Conservation (phyloP, 2,797 vertebrate genomes). For the Acrossocheilus fasciatus region DNA sequence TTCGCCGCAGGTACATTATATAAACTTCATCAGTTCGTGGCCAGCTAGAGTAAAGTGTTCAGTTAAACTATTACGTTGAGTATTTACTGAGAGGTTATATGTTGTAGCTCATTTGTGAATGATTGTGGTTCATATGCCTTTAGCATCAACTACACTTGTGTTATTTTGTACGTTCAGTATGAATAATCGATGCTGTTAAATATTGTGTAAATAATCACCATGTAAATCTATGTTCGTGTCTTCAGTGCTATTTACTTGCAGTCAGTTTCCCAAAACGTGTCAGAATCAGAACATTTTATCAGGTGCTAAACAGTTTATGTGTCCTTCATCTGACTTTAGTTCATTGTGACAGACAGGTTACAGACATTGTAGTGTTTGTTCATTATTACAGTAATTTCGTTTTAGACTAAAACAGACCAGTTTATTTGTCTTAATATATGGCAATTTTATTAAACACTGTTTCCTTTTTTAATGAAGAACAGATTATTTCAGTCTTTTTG, state of each 20-base stretch:
- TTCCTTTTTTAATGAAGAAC: neutral
- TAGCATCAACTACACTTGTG: neutral
- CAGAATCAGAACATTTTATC: neutral
- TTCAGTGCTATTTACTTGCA: neutral
- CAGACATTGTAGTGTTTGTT: neutral
- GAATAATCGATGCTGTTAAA: neutral
- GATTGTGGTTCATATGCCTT: neutral
- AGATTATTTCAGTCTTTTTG: neutral
- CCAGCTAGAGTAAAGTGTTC: neutral
- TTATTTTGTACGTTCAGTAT: neutral
- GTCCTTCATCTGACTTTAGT: neutral
- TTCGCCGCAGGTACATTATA: conserved; percentile 68
- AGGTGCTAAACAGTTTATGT: neutral
- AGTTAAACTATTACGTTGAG: neutral
- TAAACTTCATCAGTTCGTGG: neutral
- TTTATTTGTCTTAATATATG: neutral
- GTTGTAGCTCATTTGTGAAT: neutral
- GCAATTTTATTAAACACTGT: neutral
- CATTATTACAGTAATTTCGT: neutral
- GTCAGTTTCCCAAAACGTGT: neutral
- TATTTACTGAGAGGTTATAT: neutral
- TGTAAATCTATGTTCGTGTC: neutral
- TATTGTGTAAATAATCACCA: neutral
- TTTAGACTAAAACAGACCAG: neutral
- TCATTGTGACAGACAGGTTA: neutral